Base-by-base conservation (phyloP, 1,140 invertebrate species). In the Zaprionus capensis region DNA sequence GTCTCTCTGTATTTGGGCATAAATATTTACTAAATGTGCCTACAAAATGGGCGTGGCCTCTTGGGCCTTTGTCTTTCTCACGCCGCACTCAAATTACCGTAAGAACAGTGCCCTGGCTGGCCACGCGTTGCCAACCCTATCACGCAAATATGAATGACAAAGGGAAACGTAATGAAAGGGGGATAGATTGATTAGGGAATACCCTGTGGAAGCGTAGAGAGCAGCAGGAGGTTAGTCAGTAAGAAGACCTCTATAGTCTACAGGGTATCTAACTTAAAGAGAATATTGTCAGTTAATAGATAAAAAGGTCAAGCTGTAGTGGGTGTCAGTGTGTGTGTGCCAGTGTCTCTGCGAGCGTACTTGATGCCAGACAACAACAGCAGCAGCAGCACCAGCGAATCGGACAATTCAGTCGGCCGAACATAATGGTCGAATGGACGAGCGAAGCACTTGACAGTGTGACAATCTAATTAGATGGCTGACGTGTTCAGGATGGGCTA, bases 381-480 rank as follows among this genome's bases (percentile, higher is more conserved):
- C 34, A 38, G 34, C 67, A 38, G 56, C 55, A 74, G 38, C 58
- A 34, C 31, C 31, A 38, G 34, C 67, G 41, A 51, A 46, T 65
- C 68, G 73, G 73, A 64, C 68, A 72, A 81, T 64, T 76, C 82
- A 81, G 71, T 76, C 34, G 69, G 78, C 56, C 76, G 70, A 58
- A 58, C 55, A 82, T 82, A 85, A 20, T 36, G 38, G 28, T 17
- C 20, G 64, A 81, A 56, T 59, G 63, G 55, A 84, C 56, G 68
- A 69, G 56, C 58, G 63, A 36, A 68, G 62, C 75, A 81, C 84
- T 87, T 87, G 57, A 73, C 84, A 88, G 80, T 84, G 84, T 88
- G 84, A 87, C 84, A 87, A 87, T 87, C 84, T 87, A 87, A 87
- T 88, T 87, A 87, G 74, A 87, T 82, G 84, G 78, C 84, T 88